Conservation (phyloP, 2,113 vertebrate species). For the Capra hircus region DNA sequence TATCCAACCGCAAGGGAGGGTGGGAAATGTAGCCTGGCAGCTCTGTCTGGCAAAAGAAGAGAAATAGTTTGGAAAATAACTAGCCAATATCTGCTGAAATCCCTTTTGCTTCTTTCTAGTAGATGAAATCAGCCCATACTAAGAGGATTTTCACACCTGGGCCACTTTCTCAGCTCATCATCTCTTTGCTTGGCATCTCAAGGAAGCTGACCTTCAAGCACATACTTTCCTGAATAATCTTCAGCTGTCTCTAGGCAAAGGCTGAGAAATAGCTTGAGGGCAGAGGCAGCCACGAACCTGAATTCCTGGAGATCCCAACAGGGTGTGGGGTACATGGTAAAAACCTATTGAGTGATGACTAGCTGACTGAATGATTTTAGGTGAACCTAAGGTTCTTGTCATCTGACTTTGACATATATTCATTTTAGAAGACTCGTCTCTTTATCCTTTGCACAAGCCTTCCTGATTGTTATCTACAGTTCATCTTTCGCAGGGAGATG, state of each 20-base stretch:
- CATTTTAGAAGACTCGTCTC: slow-evolving; percentile 50
- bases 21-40: neutral
- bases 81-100: neutral
- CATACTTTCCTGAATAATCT: neutral
- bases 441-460: slow-evolving; percentile 47
- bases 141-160: neutral
- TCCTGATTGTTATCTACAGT: slow-evolving; percentile 62
- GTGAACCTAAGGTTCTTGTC: slow-evolving; percentile 50
- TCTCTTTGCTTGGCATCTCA: neutral
- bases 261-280: neutral
- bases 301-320: neutral
- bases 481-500: slow-evolving; percentile 66
- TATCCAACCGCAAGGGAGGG: neutral
- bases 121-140: neutral
- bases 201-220: neutral
- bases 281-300: neutral
- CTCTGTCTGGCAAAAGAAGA: neutral
- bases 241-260: neutral
- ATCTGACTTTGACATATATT: slow-evolving; percentile 45
- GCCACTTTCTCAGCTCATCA: neutral
- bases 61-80: neutral
- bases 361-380: slow-evolving; percentile 10
- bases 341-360: slow-evolving; percentile 33
- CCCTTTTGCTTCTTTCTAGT: neutral
- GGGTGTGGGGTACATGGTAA: neutral